phyloP scores from a whole-genome alignment of 2,888 invertebrate genomes.

The Philereme vetulata region DNA sequence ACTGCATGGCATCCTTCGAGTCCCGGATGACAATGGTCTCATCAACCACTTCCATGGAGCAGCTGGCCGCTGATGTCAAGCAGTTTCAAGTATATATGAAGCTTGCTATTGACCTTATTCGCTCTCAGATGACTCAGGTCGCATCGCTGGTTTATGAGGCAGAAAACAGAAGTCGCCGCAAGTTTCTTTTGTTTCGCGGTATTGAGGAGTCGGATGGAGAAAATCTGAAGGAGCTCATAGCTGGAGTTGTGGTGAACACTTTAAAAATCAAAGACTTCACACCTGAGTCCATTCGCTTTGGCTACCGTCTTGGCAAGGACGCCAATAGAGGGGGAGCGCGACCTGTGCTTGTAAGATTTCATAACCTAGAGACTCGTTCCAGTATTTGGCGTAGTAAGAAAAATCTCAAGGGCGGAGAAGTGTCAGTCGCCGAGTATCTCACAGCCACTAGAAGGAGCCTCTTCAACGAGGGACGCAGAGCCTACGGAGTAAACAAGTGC shows the following conservation, averaged over 20 bases:
- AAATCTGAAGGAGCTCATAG: no score
- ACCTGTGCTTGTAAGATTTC: not conserved
- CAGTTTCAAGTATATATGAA: not conserved
- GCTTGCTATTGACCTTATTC: no score
- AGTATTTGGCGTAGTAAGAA: slow-evolving; percentile 3
- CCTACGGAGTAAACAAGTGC: no score
- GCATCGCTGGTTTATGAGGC: not conserved
- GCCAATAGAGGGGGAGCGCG: not conserved
- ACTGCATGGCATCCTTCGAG: not conserved
- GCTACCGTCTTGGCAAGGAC: slow-evolving; percentile 4
- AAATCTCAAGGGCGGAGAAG: not conserved
- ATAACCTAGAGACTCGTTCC: not conserved
- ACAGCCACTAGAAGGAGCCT: no score
- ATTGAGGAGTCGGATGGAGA: slow-evolving; percentile 2
- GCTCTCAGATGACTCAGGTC: slow-evolving; percentile 3
- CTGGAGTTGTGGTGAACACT: not conserved
- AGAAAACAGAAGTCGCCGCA: no score
- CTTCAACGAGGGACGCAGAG: no score
- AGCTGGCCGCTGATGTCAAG: no score
- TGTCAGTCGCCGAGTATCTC: slow-evolving; percentile 2
- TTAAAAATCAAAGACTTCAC: not conserved
- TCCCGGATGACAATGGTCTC: not conserved
- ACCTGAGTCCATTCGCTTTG: slow-evolving; percentile 1
- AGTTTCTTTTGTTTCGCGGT: slow-evolving; percentile 4
- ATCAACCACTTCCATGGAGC: not conserved